phyloP scores from a whole-genome alignment of 2,888 invertebrate genomes.

The Sussaba pulchella region DNA sequence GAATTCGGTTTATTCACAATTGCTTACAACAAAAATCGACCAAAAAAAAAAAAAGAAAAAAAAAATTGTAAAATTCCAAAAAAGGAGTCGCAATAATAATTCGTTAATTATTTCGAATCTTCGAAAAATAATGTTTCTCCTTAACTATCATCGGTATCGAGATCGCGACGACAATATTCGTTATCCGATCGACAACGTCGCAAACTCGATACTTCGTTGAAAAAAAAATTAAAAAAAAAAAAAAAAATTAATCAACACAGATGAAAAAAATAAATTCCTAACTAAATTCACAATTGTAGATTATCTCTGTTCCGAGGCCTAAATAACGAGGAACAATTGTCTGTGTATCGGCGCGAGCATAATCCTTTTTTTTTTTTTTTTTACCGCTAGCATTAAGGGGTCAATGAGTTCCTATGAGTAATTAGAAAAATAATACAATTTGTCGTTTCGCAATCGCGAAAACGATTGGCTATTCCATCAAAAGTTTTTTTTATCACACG shows the following conservation, averaged over 20 bases:
- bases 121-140: constrained; percentile 24
- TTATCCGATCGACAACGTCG: constrained; percentile 15
- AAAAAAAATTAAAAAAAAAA: constrained; percentile 37
- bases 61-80: constrained; percentile 43
- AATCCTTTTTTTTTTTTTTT: constrained; percentile 13
- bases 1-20: constrained; percentile 54
- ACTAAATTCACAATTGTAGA: constrained; percentile 55
- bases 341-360: constrained; percentile 3
- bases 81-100: constrained; percentile 18
- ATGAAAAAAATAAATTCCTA: constrained; percentile 52
- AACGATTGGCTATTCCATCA: constrained; percentile 80
- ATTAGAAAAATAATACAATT: constrained; percentile 83
- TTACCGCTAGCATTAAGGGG: constrained; percentile 40
- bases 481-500: constrained; percentile 65
- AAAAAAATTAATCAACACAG: constrained; percentile 43
- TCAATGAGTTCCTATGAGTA: constrained; percentile 70
- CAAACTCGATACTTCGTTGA: neutral
- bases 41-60: constrained; percentile 54
- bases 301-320: constrained; percentile 32
- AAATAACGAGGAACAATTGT: constrained; percentile 52
- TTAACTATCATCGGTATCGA: neutral
- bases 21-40: no score
- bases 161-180: constrained; percentile 9
- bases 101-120: constrained; percentile 8
- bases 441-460: constrained; percentile 75